Evolutionary conservation across 1,140 invertebrate species (phyloP).

Genomic region (Calephelis nemesis): DNA sequence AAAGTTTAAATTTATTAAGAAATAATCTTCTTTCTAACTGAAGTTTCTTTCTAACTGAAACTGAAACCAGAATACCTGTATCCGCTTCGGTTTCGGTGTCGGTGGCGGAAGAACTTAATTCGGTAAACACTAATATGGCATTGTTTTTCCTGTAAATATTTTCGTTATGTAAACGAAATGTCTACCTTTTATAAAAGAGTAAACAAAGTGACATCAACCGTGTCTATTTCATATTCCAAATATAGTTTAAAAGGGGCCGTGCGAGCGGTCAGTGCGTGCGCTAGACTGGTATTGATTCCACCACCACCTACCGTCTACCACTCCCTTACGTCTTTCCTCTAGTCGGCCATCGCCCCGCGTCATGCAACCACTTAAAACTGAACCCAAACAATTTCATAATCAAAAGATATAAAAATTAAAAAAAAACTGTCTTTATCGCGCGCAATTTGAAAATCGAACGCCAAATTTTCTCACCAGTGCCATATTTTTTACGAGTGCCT

Average conservation of each 20-base stretch:
- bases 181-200: constrained; percentile 3
- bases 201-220: constrained; percentile 1
- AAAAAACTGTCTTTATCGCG: constrained; percentile 36
- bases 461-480: constrained; percentile 18
- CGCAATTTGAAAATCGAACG: constrained; percentile 7
- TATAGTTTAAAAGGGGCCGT: constrained; percentile 52
- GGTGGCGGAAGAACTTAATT: too few species aligned
- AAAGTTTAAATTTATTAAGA: too few species aligned
- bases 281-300: constrained; percentile 73
- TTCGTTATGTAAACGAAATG: not conserved
- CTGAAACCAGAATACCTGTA: too few species aligned
- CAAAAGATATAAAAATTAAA: constrained; percentile 30
- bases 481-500: constrained; percentile 24
- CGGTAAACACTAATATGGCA: too few species aligned
- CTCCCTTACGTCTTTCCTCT: constrained; percentile 56
- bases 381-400: constrained; percentile 27
- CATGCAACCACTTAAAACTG: constrained; percentile 49
- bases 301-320: constrained; percentile 59
- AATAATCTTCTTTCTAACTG: too few species aligned
- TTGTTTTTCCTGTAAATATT: constrained; percentile 1
- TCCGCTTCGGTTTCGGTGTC: too few species aligned
- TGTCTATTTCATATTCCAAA: constrained; percentile 47
- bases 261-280: constrained; percentile 69
- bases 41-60: too few species aligned
- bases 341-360: constrained; percentile 68